A percentile compares a stretch with the other conserved stretches of the same genome.
Evolutionary conservation across 2,888 invertebrate species (phyloP).

Genomic region (Caradrina kadenii): DNA sequence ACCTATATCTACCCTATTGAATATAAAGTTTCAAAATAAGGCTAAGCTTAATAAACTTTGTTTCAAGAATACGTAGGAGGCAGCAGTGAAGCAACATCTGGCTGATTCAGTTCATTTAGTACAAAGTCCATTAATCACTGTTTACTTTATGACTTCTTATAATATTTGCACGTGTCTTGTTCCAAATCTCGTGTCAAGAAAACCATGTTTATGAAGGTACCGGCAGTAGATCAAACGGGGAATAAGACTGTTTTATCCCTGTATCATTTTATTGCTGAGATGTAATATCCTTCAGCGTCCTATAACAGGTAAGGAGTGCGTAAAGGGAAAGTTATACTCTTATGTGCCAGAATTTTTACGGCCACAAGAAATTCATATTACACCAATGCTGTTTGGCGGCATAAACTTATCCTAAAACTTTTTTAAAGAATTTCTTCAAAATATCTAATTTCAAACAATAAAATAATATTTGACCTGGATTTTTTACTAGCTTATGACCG

Average conservation of each 20-base stretch:
- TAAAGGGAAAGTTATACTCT: background rate
- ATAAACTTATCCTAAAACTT: too few relatives aligned
- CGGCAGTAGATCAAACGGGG: slow-evolving; percentile 27
- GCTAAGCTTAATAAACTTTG: too few relatives aligned
- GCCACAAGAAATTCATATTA: background rate
- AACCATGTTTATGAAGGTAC: background rate
- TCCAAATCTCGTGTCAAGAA: slow-evolving; percentile 11
- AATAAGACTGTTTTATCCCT: background rate
- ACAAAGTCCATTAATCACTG: background rate
- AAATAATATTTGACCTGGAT: too few relatives aligned
- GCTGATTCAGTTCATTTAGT: background rate
- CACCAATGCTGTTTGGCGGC: too few relatives aligned
- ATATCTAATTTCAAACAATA: too few relatives aligned
- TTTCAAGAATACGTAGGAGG: too few relatives aligned
- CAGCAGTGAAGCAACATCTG: background rate
- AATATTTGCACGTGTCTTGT: slow-evolving; percentile 22
- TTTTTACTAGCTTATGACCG: too few relatives aligned
- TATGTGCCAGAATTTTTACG: background rate
- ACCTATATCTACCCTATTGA: too few relatives aligned
- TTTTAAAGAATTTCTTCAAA: too few relatives aligned
- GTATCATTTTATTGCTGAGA: slow-evolving; percentile 1
- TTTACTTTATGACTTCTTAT: slow-evolving; percentile 15
- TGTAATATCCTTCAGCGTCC: background rate
- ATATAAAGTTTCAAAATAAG: too few relatives aligned
- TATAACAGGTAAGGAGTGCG: background rate